phyloP scores from a whole-genome alignment of 2,888 invertebrate species.

The Sepiola atlantica region DNA sequence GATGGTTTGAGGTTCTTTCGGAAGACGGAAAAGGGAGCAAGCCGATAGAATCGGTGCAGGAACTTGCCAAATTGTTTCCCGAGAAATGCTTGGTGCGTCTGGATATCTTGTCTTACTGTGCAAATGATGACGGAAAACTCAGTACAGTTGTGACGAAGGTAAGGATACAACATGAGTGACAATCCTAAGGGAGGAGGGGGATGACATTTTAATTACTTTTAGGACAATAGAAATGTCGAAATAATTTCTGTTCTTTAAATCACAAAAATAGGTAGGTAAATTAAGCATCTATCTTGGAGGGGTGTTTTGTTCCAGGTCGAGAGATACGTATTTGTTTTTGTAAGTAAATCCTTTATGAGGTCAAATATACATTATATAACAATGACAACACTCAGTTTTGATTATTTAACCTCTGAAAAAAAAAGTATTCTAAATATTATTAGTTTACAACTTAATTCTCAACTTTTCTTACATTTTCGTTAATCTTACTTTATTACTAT shows the following conservation, averaged over 20 bases:
- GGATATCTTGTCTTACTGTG: slow-evolving; percentile 67
- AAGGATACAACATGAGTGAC: neutral
- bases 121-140: slow-evolving; percentile 66
- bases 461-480: no score
- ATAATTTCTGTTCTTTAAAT: neutral
- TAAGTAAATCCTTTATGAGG: no score
- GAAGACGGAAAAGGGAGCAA: slow-evolving; percentile 94
- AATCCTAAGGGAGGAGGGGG: neutral
- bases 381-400: neutral
- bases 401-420: no score
- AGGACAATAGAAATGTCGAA: neutral
- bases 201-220: neutral
- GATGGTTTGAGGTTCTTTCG: slow-evolving; percentile 94
- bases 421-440: no score
- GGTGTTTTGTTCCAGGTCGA: no score
- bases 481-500: no score
- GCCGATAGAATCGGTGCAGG: slow-evolving; percentile 90
- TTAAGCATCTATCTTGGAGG: no score
- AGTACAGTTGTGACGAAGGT: slow-evolving; percentile 63
- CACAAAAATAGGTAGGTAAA: no score
- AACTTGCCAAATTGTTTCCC: slow-evolving; percentile 80
- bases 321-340: no score
- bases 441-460: no score
- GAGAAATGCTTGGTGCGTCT: slow-evolving; percentile 83
- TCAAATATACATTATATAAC: neutral